Base-by-base conservation (phyloP, 2,113 vertebrate genomes). In the Acrocephalus kingi region DNA sequence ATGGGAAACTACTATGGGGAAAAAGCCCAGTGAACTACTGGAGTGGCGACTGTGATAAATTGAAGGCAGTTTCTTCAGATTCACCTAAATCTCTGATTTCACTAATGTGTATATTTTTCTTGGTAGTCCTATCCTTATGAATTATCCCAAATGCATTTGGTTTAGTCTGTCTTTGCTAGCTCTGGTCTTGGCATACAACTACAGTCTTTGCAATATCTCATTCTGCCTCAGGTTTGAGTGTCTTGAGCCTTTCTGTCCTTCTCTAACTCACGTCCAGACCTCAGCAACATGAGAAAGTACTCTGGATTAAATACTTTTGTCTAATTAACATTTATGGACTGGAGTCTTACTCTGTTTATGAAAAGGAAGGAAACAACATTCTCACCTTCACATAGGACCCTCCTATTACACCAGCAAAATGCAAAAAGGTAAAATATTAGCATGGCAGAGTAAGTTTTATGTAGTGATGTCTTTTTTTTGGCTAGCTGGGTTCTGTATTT, bases 61-160 rank as follows among this genome's bases (percentile, higher is more conserved):
- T 90, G 89, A 91, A 90, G 56, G 81, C 0, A 0, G 35, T 72
- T 86, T 89, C 63, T 80, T 85, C 64, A 82, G 82, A 87, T 84
- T 90, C 86, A 77, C 41, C 64, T 87, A 88, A 87, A 82, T 94
- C 84, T 91, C 74, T 90, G 88, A 79, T 90, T 91, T 84, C 62
- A 59, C 48, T 67, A 59, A 72, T 8, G 14, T 58, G 31, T 80
- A 7, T 75, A 27, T 93, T 97, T 94, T 89, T 81, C 88, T 89
- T 83, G 51, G 37, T 95, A 73, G 62, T 37, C 20, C n/a, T 76
- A 24, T 67, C 75, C 62, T 76, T 58, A 15, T 0, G 2, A 77
- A 80, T 96, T 77, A 41, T 81, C 68, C 84, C 33, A 49, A 37
- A 49, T 75, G 21, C n/a, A 10, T 87, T 96, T 74, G 10, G 17